Conservation (phyloP, 2,113 vertebrate species). For the Panthera tigris region DNA sequence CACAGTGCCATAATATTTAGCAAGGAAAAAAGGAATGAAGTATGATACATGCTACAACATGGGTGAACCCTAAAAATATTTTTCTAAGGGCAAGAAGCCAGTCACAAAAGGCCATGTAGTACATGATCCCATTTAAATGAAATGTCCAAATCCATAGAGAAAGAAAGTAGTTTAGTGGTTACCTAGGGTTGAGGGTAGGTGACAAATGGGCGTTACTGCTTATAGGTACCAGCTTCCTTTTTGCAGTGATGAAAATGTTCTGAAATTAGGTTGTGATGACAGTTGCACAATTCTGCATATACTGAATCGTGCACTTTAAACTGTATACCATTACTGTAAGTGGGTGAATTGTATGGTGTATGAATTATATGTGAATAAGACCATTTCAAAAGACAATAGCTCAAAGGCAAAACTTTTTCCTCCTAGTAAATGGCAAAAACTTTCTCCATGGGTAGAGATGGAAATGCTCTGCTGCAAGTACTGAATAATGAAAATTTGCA, state of each 20-base stretch:
- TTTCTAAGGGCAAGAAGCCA: neutral
- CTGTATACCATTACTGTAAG: neutral
- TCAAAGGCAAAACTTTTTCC: neutral
- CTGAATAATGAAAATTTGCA: neutral
- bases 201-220: neutral
- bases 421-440: neutral
- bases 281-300: neutral
- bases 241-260: neutral
- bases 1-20: neutral
- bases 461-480: neutral
- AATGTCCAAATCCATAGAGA: neutral
- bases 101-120: neutral
- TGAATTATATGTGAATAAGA: neutral
- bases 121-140: neutral
- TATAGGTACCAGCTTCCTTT: neutral
- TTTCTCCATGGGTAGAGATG: neutral
- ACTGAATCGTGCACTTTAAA: neutral
- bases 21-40: neutral
- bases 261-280: neutral
- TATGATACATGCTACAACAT: neutral
- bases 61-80: neutral
- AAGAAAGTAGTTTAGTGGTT: neutral
- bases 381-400: slow-evolving; percentile 15
- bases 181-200: neutral
- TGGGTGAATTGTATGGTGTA: neutral